Conservation (phyloP, 2,797 vertebrate genomes). For the Oophaga sylvatica region DNA sequence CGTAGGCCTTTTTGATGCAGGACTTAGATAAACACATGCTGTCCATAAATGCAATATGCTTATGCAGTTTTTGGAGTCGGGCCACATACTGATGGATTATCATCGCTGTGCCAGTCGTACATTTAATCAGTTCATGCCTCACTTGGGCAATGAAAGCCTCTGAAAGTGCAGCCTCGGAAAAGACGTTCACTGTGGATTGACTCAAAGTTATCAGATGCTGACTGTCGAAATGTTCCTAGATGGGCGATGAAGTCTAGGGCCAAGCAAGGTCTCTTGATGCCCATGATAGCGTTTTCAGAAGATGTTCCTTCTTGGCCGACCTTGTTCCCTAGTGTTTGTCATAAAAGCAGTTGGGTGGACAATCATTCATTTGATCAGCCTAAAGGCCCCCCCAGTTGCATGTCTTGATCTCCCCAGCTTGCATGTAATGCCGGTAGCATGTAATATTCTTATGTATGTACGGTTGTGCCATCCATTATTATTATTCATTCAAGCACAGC, state of each 20-base stretch:
- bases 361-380: too few relatives aligned
- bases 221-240: background rate
- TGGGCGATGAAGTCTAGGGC: background rate
- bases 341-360: too few relatives aligned
- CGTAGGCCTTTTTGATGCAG: background rate
- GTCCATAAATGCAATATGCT: background rate
- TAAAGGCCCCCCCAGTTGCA: too few relatives aligned
- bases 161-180: background rate
- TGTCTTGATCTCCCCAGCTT: too few relatives aligned
- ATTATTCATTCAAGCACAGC: too few relatives aligned
- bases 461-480: too few relatives aligned
- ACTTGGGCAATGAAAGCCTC: conserved; percentile 9
- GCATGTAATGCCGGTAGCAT: too few relatives aligned
- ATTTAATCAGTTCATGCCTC: conserved; percentile 32
- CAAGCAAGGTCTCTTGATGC: background rate
- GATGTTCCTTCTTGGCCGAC: too few relatives aligned
- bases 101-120: background rate
- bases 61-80: background rate
- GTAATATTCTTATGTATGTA: too few relatives aligned
- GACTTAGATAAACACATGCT: background rate
- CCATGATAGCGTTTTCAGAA: too few relatives aligned
- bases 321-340: too few relatives aligned
- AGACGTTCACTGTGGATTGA: background rate
- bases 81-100: conserved; percentile 42
- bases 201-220: background rate